A percentile compares a stretch with the other conserved stretches of the same genome.
These are phyloP conservation scores for Automeris io DNA, from an alignment of 2,888 invertebrate species.

Conservation along the genomic window DNA sequence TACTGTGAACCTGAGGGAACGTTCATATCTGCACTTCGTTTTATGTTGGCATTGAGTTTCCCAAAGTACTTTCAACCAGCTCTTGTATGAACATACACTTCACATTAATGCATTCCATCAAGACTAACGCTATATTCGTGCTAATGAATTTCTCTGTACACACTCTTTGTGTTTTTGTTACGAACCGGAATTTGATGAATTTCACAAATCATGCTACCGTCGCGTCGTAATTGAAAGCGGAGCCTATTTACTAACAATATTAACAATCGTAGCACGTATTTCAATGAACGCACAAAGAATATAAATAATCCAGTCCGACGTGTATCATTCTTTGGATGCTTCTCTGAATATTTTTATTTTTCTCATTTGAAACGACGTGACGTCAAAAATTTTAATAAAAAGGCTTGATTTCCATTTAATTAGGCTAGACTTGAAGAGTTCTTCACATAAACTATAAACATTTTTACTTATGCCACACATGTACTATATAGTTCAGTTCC, in stretches of 20 bases:
- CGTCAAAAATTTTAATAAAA: constrained; percentile 25
- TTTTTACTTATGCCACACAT: neutral
- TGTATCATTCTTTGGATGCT: constrained; percentile 42
- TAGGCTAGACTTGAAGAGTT: constrained; percentile 1
- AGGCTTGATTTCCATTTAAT: constrained; percentile 4
- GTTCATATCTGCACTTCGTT: constrained; percentile 38
- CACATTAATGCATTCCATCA: constrained; percentile 57
- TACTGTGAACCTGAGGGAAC: constrained; percentile 27
- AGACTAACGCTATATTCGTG: constrained; percentile 40
- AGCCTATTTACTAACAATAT: constrained; percentile 56
- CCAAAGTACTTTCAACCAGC: constrained; percentile 37
- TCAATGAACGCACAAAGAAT: constrained; percentile 54
- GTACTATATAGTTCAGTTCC: neutral
- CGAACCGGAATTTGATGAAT: constrained; percentile 30
- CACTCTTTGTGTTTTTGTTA: constrained; percentile 26
- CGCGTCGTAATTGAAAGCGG: constrained; percentile 55
- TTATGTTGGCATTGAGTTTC: constrained; percentile 37
- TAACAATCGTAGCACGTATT: constrained; percentile 54
- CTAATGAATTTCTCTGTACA: constrained; percentile 45
- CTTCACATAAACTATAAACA: constrained; percentile 3
- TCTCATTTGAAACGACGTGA: constrained; percentile 33
- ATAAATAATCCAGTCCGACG: constrained; percentile 48
- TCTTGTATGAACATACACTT: constrained; percentile 31
- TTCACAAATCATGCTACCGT: constrained; percentile 33
- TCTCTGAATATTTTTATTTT: constrained; percentile 19